phyloP scores from a whole-genome alignment of 2,888 invertebrate species.

The Tiliacea aurago region DNA sequence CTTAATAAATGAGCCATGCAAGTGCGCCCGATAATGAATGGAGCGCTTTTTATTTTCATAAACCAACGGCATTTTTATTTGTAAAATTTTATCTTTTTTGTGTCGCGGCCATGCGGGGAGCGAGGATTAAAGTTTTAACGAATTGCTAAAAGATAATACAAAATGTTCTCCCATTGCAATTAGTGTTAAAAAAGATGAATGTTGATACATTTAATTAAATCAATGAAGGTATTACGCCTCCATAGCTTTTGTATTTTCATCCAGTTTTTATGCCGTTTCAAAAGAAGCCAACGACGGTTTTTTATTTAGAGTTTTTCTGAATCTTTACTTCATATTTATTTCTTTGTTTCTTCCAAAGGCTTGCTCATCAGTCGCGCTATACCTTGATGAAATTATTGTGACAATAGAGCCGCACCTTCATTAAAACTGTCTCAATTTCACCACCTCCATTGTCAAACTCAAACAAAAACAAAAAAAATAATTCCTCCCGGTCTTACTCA shows the following conservation, averaged over 20 bases:
- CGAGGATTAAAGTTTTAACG: background rate
- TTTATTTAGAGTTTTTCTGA: background rate
- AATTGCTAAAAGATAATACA: background rate
- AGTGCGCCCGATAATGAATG: conserved; percentile 71
- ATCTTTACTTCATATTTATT: background rate
- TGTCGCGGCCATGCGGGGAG: conserved; percentile 43
- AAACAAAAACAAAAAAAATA: conserved; percentile 55
- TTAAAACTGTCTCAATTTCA: conserved; percentile 58
- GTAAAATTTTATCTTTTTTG: conserved; percentile 65
- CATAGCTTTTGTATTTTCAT: background rate
- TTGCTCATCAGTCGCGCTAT: conserved; percentile 29
- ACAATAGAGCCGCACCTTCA: conserved; percentile 39
- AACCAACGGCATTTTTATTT: conserved; percentile 74
- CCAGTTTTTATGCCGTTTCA: background rate
- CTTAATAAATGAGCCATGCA: conserved; percentile 69
- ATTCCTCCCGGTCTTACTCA: conserved; percentile 40
- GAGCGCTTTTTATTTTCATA: conserved; percentile 73
- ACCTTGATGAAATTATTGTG: conserved; percentile 46
- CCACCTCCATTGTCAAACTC: conserved; percentile 42
- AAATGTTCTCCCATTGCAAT: background rate
- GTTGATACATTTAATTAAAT: background rate
- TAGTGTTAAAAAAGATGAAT: background rate
- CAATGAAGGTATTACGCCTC: too few species aligned
- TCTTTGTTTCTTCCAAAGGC: background rate
- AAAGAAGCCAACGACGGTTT: background rate